Percentiles rank a stretch among this genome's conserved stretches.
These are phyloP conservation scores for Sinonovacula constricta DNA, from an alignment of 1,140 invertebrate species.

Conservation along the genomic window DNA sequence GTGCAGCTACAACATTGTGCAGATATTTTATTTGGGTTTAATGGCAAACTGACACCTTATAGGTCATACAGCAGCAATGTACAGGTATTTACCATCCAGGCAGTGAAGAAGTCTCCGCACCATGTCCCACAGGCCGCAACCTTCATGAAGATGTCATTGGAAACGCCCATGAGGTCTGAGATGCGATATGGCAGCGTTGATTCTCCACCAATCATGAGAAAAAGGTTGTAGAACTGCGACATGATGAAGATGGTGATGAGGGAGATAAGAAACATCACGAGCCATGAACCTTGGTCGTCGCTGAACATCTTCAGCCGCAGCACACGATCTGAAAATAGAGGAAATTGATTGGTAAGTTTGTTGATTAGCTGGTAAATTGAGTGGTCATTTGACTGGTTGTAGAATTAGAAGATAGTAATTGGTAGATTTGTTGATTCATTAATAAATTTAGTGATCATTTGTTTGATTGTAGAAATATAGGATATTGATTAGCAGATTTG, in stretches of 20 bases:
- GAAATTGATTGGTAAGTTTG: too few species aligned
- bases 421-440: too few species aligned
- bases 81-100: constrained; percentile 79
- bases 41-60: too few species aligned
- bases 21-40: too few species aligned
- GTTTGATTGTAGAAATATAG: too few species aligned
- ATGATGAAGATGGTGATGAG: constrained; percentile 81
- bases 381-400: too few species aligned
- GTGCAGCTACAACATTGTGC: too few species aligned
- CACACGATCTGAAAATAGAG: constrained; percentile 77
- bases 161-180: constrained; percentile 74
- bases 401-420: too few species aligned
- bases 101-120: constrained; percentile 82
- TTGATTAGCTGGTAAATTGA: too few species aligned
- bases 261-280: constrained; percentile 81
- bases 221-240: constrained; percentile 81
- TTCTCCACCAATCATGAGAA: constrained; percentile 78
- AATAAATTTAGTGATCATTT: too few species aligned
- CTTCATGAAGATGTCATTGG: constrained; percentile 80
- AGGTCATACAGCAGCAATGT: too few species aligned
- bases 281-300: constrained; percentile 82
- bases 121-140: constrained; percentile 82
- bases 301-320: constrained; percentile 82
- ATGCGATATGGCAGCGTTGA: constrained; percentile 75
- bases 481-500: too few species aligned